Evolutionary conservation across 2,113 vertebrate genomes (phyloP).

Genomic region (Sminthopsis crassicaudata): DNA sequence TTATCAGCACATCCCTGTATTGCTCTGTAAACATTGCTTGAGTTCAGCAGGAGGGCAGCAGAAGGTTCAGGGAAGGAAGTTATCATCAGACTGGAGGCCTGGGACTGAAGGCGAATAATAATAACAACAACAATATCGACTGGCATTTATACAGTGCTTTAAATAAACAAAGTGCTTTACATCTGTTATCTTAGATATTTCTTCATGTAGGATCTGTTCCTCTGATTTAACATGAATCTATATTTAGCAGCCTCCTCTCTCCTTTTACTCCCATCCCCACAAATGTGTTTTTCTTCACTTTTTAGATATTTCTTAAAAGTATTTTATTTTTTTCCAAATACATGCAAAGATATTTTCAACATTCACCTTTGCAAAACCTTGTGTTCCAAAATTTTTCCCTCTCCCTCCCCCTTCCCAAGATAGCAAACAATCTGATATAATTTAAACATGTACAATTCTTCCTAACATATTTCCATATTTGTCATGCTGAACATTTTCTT

Average conservation of each 20-base stretch:
- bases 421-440: no score
- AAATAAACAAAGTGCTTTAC: neutral
- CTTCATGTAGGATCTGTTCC: neutral
- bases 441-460: no score
- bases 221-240: neutral
- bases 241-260: neutral
- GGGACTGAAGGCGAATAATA: neutral
- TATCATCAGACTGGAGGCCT: neutral
- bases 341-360: no score
- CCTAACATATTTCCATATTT: no score
- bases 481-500: no score
- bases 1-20: neutral
- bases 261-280: neutral
- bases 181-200: neutral
- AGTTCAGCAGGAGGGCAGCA: neutral
- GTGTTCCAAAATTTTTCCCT: no score
- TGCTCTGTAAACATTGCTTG: neutral
- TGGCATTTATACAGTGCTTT: neutral
- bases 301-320: neutral
- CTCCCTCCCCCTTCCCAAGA: no score
- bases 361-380: no score
- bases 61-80: neutral
- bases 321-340: no score
- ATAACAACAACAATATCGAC: neutral
- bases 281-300: neutral